A percentile compares a stretch with the other conserved stretches of the same genome.
Evolutionary conservation across 2,113 vertebrate genomes (phyloP).

Genomic region (Chloropsis hardwickii): DNA sequence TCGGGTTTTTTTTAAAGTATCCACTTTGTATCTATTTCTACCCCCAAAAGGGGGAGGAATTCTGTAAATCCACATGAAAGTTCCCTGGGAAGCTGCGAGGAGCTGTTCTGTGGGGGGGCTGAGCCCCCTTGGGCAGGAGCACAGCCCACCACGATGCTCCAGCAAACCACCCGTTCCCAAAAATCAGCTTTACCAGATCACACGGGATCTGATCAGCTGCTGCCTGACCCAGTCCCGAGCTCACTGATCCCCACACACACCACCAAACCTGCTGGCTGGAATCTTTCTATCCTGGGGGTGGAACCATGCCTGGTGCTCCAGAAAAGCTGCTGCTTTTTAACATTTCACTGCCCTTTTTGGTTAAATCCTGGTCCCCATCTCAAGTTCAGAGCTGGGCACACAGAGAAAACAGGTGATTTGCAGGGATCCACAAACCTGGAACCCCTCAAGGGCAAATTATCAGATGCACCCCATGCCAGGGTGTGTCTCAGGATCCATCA

Average conservation of each 20-base stretch:
- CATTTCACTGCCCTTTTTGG: background rate
- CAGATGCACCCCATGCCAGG: fast-evolving
- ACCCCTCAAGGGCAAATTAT: too few relatives aligned
- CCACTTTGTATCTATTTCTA: background rate
- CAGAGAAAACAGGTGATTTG: background rate
- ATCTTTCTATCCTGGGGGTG: background rate
- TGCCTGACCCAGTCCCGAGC: fast-evolving
- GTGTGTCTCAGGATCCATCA: background rate
- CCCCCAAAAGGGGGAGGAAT: background rate
- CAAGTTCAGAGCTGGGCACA: background rate
- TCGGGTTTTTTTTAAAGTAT: background rate
- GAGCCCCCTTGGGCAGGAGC: background rate
- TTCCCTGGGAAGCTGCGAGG: background rate
- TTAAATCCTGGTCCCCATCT: background rate
- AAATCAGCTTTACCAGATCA: background rate
- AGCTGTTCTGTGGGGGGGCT: background rate
- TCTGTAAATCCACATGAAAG: background rate
- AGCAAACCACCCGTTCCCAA: background rate
- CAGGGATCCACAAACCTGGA: background rate
- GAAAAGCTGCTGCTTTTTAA: background rate
- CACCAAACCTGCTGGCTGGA: too few relatives aligned
- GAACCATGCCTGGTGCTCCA: background rate
- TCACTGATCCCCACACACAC: background rate
- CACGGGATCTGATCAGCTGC: background rate
- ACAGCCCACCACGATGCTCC: background rate